Percentiles rank a stretch among this genome's conserved stretches.
phyloP scores from a whole-genome alignment of 2,888 invertebrate species.

The Apamea monoglypha region DNA sequence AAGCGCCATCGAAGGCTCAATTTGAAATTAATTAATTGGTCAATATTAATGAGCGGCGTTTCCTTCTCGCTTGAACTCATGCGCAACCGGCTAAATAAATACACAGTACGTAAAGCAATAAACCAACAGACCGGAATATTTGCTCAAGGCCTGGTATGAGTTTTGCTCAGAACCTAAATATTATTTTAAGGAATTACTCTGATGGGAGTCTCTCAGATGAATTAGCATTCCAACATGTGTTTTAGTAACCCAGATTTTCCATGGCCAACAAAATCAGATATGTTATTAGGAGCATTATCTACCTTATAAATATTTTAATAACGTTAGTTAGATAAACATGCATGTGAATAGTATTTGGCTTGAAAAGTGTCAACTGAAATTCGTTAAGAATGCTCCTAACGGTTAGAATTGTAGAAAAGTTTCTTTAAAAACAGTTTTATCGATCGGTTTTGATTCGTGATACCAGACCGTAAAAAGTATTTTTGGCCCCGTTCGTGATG shows the following conservation, averaged over 20 bases:
- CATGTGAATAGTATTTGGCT: neutral
- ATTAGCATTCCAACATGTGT: conserved; percentile 33
- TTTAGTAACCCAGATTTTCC: conserved; percentile 35
- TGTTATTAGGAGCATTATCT: neutral
- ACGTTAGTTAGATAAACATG: neutral
- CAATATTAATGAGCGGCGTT: conserved; percentile 71
- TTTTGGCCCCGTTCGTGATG: conserved; percentile 19
- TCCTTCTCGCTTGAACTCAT: conserved; percentile 76
- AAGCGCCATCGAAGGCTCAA: conserved; percentile 65
- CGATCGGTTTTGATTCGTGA: conserved; percentile 39
- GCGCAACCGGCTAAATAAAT: conserved; percentile 75
- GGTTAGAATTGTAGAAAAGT: neutral
- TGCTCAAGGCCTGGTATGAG: conserved; percentile 67
- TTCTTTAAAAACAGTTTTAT: conserved; percentile 15
- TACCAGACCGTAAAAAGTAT: conserved; percentile 41
- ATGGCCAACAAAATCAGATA: conserved; percentile 13
- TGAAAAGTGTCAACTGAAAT: neutral
- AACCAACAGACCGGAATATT: conserved; percentile 72
- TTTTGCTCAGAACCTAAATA: conserved; percentile 41
- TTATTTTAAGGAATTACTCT: conserved; percentile 41
- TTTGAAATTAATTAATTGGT: conserved; percentile 72
- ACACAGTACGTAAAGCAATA: conserved; percentile 69
- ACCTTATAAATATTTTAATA: neutral
- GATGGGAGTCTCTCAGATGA: conserved; percentile 13
- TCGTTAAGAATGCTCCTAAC: neutral